Evolutionary conservation across 2,113 vertebrate genomes (phyloP), one percentile per base, ranked within the genome.

Genomic region (Clarias batrachus): DNA sequence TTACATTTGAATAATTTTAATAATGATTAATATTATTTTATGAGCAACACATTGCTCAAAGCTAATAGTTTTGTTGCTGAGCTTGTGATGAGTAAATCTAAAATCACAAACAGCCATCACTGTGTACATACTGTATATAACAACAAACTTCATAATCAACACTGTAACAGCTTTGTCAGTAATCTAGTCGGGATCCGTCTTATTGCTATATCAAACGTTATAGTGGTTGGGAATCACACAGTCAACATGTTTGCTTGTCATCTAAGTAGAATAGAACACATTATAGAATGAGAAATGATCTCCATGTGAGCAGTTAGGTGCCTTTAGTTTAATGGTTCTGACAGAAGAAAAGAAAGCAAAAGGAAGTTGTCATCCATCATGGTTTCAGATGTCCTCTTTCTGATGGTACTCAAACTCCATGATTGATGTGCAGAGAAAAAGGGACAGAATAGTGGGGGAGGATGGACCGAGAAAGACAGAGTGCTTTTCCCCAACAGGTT

Each of bases 291-390:
- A 83, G 89, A 87, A 84, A 88, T 23, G 86, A 85, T 88, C 92
- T 92, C 92, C 92, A 92, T 89, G 48, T 70, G 79, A 89, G 92
- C 91, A 91, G 91, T 87, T 90, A 91, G 91, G 92, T 91, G 93
- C 89, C 91, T 93, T 93, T 93, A 92, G 93, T 93, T 94, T 94
- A 94, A 94, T 94, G 93, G 93, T 91, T 91, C 91, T 94, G 93
- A 91, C 93, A 94, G 89, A 87, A 91, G 90, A 94, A 91, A 91
- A 41, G 89, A 94, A 94, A 93, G 93, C 92, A 93, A 90, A 89
- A 88, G 92, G 92, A 94, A 93, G 93, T 93, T 94, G 93, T 94
- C 93, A 94, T 94, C 93, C 94, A 94, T 95, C 94, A 94, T 93
- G 93, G 93, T 93, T 94, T 94, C 92, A 92, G 92, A 94, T 93